phyloP scores from a whole-genome alignment of 2,888 invertebrate species.

The Lypha dubia region DNA sequence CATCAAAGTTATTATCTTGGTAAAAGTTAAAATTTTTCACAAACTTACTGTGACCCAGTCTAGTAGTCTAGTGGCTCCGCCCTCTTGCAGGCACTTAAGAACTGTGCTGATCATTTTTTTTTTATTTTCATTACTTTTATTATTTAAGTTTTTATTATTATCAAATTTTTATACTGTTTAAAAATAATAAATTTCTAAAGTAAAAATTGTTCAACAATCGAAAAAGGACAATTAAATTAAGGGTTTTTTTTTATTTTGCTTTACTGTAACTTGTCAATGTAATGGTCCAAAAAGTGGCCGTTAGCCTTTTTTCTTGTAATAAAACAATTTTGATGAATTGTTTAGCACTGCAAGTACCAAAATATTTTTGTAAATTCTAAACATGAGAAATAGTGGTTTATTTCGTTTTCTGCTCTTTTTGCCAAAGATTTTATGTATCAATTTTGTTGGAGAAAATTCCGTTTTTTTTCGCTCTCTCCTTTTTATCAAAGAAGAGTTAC shows the following conservation, averaged over 20 bases:
- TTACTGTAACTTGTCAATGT: conserved; percentile 48
- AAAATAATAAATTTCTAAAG: conserved; percentile 42
- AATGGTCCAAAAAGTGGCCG: conserved; percentile 76
- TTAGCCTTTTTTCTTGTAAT: conserved; percentile 72
- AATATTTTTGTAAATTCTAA: conserved; percentile 61
- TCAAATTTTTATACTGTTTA: neutral
- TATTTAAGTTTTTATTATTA: too few relatives aligned
- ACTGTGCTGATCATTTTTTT: neutral
- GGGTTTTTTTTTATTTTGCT: conserved; percentile 11
- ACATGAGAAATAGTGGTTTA: conserved; percentile 36
- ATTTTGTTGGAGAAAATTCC: conserved; percentile 31
- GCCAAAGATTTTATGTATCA: conserved; percentile 60
- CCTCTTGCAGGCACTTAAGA: too few relatives aligned
- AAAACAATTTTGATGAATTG: conserved; percentile 21
- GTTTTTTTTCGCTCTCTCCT: neutral
- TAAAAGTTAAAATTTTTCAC: too few relatives aligned
- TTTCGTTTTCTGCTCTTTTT: neutral
- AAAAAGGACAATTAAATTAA: conserved; percentile 64
- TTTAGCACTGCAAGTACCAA: conserved; percentile 41
- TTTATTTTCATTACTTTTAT: neutral
- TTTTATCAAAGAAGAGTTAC: conserved; percentile 39
- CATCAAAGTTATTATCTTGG: too few relatives aligned
- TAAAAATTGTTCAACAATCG: conserved; percentile 72
- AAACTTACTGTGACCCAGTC: too few relatives aligned
- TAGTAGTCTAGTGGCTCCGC: too few relatives aligned